phyloP scores from a whole-genome alignment of 37 sponge, comb jelly and placozoan species.

The Diacarnus erythraeanus region DNA sequence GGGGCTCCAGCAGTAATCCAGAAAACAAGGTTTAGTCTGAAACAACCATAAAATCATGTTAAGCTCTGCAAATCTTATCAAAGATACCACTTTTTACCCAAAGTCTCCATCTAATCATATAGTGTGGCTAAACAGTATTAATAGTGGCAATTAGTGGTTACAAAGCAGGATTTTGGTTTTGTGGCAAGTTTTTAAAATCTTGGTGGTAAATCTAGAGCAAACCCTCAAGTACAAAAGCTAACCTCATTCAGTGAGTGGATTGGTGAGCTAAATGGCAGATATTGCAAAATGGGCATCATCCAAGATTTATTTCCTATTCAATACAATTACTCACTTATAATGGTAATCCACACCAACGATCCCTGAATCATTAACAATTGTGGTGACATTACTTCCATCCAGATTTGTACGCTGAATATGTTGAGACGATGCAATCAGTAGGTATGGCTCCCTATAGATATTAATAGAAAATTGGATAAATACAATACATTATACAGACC shows the following conservation, averaged over 20 bases:
- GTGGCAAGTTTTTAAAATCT: neutral
- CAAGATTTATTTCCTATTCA: neutral
- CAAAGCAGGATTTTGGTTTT: neutral
- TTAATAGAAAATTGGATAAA: too few species aligned
- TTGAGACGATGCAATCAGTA: neutral
- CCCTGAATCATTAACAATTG: neutral
- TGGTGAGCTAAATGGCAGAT: neutral
- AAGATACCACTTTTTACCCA: too few species aligned
- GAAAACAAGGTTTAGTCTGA: neutral
- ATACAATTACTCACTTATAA: slow-evolving; percentile 9
- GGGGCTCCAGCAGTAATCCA: neutral
- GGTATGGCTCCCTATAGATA: slow-evolving; percentile 5
- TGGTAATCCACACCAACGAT: slow-evolving; percentile 30
- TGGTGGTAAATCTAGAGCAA: neutral
- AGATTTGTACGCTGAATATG: neutral
- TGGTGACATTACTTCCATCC: neutral
- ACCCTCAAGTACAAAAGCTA: neutral
- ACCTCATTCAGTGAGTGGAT: neutral
- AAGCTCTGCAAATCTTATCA: too few species aligned
- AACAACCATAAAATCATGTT: too few species aligned
- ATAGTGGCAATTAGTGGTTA: neutral
- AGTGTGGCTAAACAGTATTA: neutral
- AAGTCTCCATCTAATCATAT: neutral
- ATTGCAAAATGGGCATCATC: neutral
- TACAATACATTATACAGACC: too few species aligned